Percentiles rank a stretch among this genome's conserved stretches.
These are phyloP conservation scores for Huso huso DNA, from an alignment of 2,797 vertebrate genomes.

Conservation along the genomic window DNA sequence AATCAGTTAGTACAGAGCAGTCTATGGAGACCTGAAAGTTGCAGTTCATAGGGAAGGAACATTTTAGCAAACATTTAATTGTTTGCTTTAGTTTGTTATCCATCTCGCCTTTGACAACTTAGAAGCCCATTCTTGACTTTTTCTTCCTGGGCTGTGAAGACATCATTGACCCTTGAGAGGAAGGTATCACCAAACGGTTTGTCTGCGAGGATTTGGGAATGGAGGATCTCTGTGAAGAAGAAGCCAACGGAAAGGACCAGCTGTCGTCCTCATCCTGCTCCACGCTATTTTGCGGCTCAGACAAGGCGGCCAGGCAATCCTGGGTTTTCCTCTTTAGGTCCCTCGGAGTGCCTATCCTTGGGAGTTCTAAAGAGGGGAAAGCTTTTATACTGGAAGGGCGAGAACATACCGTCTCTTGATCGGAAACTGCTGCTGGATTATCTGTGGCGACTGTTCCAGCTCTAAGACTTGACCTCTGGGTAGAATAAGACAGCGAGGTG, in stretches of 20 bases:
- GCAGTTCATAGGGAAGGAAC: too few relatives aligned
- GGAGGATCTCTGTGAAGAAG: neutral
- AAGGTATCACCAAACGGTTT: neutral
- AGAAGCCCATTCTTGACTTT: constrained; percentile 79
- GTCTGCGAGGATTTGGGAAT: constrained; percentile 5
- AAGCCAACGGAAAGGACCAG: constrained; percentile 2
- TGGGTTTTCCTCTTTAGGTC: constrained; percentile 12
- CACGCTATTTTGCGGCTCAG: constrained; percentile 29
- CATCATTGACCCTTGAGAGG: constrained; percentile 24
- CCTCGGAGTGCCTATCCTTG: neutral
- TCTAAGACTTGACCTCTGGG: too few relatives aligned
- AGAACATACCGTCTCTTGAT: neutral
- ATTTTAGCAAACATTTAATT: too few relatives aligned
- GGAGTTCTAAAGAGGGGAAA: neutral
- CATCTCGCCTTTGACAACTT: constrained; percentile 17
- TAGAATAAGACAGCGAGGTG: too few relatives aligned
- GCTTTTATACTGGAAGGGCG: neutral
- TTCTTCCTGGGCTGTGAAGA: constrained; percentile 51
- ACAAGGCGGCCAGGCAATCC: constrained; percentile 30
- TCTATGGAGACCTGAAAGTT: too few relatives aligned
- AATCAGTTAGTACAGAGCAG: too few relatives aligned
- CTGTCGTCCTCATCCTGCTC: neutral
- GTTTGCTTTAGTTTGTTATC: too few relatives aligned
- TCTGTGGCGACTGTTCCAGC: too few relatives aligned
- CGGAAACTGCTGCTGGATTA: neutral